Percentiles rank a stretch among this genome's conserved stretches.
Evolutionary conservation across 2,797 vertebrate genomes (phyloP).

Genomic region (Danio jaintianensis): DNA sequence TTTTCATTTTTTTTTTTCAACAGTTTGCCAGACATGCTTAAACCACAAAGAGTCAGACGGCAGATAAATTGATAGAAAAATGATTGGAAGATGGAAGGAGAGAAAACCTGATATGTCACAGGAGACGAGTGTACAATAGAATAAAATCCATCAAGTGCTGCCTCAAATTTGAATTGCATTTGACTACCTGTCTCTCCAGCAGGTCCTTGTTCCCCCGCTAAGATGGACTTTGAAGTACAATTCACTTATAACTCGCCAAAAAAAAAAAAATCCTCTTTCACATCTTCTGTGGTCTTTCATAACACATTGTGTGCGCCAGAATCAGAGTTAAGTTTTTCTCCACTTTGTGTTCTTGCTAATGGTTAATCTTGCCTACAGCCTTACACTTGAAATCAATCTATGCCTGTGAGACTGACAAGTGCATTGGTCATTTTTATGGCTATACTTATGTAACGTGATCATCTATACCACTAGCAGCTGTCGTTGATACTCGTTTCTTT

Average conservation of each 20-base stretch:
- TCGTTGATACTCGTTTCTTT: conserved; percentile 29
- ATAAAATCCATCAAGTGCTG: conserved; percentile 58
- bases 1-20: conserved; percentile 68
- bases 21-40: conserved; percentile 66
- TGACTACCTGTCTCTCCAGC: conserved; percentile 60
- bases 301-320: background rate
- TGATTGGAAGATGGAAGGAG: conserved; percentile 60
- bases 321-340: background rate
- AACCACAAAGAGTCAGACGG: conserved; percentile 62
- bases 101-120: conserved; percentile 67
- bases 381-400: conserved; percentile 32
- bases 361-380: conserved; percentile 28
- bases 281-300: background rate
- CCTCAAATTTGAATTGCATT: conserved; percentile 45
- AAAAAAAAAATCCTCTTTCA: conserved; percentile 1
- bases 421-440: conserved; percentile 39
- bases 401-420: conserved; percentile 15
- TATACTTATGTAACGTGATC: conserved; percentile 28
- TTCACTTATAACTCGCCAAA: background rate
- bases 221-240: conserved; percentile 41
- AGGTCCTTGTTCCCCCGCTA: conserved; percentile 32
- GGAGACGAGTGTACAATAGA: conserved; percentile 56
- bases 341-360: background rate
- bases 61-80: conserved; percentile 57
- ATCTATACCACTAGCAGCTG: conserved; percentile 22